Evolutionary conservation across 2,113 vertebrate genomes (phyloP).

Genomic region (Anarrhichthys ocellatus): DNA sequence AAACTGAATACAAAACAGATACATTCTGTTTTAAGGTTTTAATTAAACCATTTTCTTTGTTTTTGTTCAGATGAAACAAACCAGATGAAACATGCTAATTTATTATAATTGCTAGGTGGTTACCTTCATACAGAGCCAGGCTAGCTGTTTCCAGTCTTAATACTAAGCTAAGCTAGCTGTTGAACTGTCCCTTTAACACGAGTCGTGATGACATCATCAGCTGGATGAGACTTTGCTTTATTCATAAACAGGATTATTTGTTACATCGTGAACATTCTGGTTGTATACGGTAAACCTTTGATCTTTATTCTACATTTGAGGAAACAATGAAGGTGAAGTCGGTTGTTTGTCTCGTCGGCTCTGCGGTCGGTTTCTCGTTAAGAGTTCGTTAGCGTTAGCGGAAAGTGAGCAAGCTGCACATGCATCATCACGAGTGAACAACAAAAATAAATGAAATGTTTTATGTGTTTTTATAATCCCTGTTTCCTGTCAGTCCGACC

Average conservation of each 20-base stretch:
- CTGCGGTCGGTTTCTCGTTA: conserved; percentile 14
- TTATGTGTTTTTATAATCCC: conserved; percentile 8
- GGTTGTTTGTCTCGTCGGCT: neutral
- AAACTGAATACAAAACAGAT: neutral
- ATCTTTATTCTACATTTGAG: neutral
- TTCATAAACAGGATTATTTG: conserved; percentile 57
- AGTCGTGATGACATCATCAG: conserved; percentile 35
- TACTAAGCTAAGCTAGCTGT: neutral
- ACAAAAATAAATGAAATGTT: neutral
- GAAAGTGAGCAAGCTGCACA: conserved; percentile 21
- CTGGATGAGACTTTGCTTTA: conserved; percentile 60
- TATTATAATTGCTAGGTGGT: neutral
- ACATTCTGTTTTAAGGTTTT: neutral
- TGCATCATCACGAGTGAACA: neutral
- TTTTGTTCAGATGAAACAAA: neutral
- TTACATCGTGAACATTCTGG: conserved; percentile 28
- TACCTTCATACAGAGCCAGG: neutral
- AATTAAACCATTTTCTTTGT: neutral
- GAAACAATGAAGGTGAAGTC: neutral
- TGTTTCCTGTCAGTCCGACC: conserved; percentile 27
- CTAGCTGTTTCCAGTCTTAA: neutral
- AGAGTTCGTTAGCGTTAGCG: conserved; percentile 24
- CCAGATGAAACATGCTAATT: neutral
- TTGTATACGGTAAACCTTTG: neutral
- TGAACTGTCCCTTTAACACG: neutral